Percentiles rank a stretch among this genome's conserved stretches.
These are phyloP conservation scores for Irena cyanogastra DNA, from an alignment of 2,113 vertebrate genomes.

Conservation along the genomic window DNA sequence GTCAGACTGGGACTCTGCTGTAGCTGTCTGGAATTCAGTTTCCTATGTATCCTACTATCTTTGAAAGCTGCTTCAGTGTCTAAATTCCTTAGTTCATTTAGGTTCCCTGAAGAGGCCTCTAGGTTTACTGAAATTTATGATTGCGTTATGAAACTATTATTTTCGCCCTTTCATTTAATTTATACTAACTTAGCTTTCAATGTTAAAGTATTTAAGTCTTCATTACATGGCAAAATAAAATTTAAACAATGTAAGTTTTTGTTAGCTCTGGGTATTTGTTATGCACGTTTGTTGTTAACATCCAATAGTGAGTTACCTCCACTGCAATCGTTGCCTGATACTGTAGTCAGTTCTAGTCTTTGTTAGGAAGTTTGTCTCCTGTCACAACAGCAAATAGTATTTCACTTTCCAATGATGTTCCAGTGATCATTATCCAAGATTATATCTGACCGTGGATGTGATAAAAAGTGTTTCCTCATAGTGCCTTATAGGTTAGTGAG, in stretches of 20 bases:
- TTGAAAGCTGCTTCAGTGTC: neutral
- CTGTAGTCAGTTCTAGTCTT: neutral
- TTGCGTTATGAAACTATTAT: neutral
- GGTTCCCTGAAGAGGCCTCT: neutral
- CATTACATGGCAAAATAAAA: neutral
- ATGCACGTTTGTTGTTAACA: fast-evolving
- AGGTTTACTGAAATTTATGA: neutral
- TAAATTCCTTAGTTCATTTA: neutral
- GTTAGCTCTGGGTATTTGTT: neutral
- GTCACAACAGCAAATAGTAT: neutral
- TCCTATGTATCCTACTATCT: neutral
- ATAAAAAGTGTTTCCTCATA: neutral
- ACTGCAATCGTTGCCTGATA: neutral
- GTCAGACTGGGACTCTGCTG: neutral
- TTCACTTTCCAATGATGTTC: neutral
- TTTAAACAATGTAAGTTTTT: neutral
- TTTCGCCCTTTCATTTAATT: neutral
- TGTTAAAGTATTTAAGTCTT: neutral
- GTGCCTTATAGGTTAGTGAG: neutral
- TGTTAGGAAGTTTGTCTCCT: neutral
- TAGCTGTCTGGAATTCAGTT: neutral
- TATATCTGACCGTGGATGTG: neutral
- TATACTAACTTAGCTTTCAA: neutral
- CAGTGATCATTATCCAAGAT: neutral
- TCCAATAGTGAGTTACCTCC: neutral